These are phyloP conservation scores for Astatotilapia flaviijosephi DNA, from an alignment of 2,113 vertebrate genomes.

Conservation along the genomic window DNA sequence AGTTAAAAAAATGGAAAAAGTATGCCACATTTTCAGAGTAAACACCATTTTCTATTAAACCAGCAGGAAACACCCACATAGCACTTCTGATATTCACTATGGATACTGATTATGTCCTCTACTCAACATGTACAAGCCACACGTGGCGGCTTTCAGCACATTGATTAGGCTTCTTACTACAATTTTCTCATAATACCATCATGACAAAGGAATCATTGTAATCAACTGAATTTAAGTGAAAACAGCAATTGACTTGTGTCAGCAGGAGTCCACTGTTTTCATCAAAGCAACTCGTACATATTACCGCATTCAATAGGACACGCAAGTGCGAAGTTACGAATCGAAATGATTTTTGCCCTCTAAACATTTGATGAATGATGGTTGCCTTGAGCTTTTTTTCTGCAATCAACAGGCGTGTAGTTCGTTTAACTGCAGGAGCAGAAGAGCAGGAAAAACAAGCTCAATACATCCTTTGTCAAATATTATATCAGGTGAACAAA, in stretches of 20 bases:
- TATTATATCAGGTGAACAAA: not conserved
- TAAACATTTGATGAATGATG: not conserved
- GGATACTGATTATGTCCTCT: not conserved
- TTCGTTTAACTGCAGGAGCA: not conserved
- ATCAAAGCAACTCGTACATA: not conserved
- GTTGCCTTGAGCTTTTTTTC: not conserved
- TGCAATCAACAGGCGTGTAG: not conserved
- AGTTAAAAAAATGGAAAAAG: not conserved
- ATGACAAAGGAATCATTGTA: not conserved
- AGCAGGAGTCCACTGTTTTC: not conserved
- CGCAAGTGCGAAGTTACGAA: not conserved
- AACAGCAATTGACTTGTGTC: not conserved
- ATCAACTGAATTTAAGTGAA: slow-evolving; percentile 11
- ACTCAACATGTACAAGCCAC: not conserved
- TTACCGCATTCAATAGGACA: not conserved
- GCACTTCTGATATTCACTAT: not conserved
- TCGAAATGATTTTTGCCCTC: not conserved
- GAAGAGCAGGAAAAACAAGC: not conserved
- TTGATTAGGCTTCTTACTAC: not conserved
- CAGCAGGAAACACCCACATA: not conserved
- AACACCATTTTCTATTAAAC: not conserved
- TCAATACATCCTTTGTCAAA: not conserved
- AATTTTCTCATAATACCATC: slow-evolving; percentile 19
- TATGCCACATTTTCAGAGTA: not conserved
- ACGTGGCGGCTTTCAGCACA: not conserved